Conservation (phyloP, 2,888 invertebrate genomes). For the Limnephilus marmoratus region DNA sequence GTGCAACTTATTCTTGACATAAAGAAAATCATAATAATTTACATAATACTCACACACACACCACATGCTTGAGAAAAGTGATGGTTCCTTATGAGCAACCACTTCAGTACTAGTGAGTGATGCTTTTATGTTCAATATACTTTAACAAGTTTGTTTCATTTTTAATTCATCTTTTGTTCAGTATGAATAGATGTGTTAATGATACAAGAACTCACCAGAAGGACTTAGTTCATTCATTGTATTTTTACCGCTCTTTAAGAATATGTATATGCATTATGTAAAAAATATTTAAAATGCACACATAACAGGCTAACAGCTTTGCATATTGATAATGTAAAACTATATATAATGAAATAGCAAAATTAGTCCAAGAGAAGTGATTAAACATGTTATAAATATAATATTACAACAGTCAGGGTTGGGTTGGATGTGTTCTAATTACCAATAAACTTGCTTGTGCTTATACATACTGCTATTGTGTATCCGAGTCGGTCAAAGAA, state of each 20-base stretch:
- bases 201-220: not conserved
- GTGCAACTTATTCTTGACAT: not conserved
- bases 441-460: not conserved
- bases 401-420: not conserved
- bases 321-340: not conserved
- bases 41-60: not conserved
- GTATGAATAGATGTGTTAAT: not conserved
- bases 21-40: not conserved
- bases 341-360: not conserved
- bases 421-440: not conserved
- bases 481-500: not conserved
- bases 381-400: not conserved
- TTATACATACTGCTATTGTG: not conserved
- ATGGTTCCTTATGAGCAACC: not conserved
- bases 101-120: not conserved
- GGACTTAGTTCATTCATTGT: not conserved
- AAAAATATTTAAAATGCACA: not conserved
- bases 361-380: not conserved
- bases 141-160: not conserved
- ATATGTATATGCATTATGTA: not conserved
- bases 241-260: not conserved
- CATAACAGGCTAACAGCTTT: not conserved
- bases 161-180: not conserved
- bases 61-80: not conserved
- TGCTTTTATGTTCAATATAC: not conserved